Conservation (phyloP, 2,888 invertebrate species). For the Tiphia femorata region DNA sequence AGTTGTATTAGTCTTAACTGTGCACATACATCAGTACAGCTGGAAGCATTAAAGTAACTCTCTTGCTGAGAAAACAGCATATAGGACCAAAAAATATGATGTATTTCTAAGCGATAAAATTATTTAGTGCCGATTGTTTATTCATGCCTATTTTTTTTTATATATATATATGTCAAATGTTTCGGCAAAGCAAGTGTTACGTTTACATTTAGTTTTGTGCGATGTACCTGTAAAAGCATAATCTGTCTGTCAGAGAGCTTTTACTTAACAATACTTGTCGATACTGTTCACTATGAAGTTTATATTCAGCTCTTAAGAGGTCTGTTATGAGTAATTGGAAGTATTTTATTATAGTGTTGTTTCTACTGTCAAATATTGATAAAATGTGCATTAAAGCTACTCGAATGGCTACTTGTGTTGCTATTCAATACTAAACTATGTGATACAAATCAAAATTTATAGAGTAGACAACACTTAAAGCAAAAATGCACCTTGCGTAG, state of each 20-base stretch:
- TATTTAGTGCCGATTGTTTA: conserved; percentile 20
- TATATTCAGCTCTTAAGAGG: not conserved
- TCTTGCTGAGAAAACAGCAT: conserved; percentile 15
- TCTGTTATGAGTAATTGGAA: not conserved
- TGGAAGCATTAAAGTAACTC: conserved; percentile 25
- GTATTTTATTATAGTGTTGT: not conserved
- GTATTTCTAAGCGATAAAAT: conserved; percentile 25
- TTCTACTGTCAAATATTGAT: conserved; percentile 13
- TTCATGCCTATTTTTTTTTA: too few relatives aligned
- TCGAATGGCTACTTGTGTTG: conserved; percentile 4
- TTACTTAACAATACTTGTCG: not conserved
- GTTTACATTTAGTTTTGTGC: not conserved
- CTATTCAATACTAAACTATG: conserved; percentile 14
- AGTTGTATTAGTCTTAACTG: conserved; percentile 14
- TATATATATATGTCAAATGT: conserved; percentile 20
- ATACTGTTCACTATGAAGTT: not conserved
- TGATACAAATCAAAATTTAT: conserved; percentile 20
- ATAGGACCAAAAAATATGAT: conserved; percentile 43
- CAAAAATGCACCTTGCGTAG: too few relatives aligned
- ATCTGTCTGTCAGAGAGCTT: not conserved
- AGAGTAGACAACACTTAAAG: conserved; percentile 11
- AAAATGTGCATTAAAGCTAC: conserved; percentile 1
- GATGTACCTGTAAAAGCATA: not conserved
- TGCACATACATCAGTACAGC: conserved; percentile 27
- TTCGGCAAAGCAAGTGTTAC: not conserved